These are phyloP conservation scores for Choristoneura fumiferana DNA, from an alignment of 1,140 invertebrate species.

Conservation along the genomic window DNA sequence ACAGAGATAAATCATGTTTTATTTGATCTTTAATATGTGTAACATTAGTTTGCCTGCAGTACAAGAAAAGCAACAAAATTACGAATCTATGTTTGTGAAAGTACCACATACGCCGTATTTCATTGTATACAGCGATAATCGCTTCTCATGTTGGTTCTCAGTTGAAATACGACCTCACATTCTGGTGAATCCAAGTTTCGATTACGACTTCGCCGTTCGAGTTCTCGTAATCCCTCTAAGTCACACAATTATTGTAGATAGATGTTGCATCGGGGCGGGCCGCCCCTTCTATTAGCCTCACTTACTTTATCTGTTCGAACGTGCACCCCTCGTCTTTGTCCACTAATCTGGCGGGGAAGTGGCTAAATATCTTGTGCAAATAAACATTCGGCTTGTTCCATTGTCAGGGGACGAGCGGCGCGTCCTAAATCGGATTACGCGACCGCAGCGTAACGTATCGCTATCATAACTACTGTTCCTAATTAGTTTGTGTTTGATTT, in stretches of 20 bases:
- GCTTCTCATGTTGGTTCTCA: too few relatives aligned
- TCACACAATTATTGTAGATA: slow-evolving; percentile 55
- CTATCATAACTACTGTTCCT: slow-evolving; percentile 42
- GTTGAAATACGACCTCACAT: not conserved
- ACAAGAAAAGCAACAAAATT: too few relatives aligned
- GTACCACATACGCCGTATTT: too few relatives aligned
- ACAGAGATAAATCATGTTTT: too few relatives aligned
- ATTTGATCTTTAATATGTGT: too few relatives aligned
- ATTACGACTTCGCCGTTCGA: not conserved
- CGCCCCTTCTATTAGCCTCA: slow-evolving; percentile 69
- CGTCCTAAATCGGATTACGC: slow-evolving; percentile 69
- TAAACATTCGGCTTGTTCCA: slow-evolving; percentile 70
- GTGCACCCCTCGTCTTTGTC: slow-evolving; percentile 51
- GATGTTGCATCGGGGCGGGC: slow-evolving; percentile 39
- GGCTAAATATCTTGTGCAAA: slow-evolving; percentile 77
- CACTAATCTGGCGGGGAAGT: slow-evolving; percentile 72
- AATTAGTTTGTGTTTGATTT: slow-evolving; percentile 52
- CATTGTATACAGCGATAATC: too few relatives aligned
- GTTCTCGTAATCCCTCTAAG: slow-evolving; percentile 45
- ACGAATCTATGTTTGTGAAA: too few relatives aligned
- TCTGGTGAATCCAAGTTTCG: not conserved
- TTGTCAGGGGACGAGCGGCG: slow-evolving; percentile 55
- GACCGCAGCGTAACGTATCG: slow-evolving; percentile 44
- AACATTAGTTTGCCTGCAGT: too few relatives aligned
- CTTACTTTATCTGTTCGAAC: slow-evolving; percentile 45